A percentile compares a stretch with the other conserved stretches of the same genome.
phyloP scores from a whole-genome alignment of 2,888 invertebrate genomes.

The Trissolcus japonicus region DNA sequence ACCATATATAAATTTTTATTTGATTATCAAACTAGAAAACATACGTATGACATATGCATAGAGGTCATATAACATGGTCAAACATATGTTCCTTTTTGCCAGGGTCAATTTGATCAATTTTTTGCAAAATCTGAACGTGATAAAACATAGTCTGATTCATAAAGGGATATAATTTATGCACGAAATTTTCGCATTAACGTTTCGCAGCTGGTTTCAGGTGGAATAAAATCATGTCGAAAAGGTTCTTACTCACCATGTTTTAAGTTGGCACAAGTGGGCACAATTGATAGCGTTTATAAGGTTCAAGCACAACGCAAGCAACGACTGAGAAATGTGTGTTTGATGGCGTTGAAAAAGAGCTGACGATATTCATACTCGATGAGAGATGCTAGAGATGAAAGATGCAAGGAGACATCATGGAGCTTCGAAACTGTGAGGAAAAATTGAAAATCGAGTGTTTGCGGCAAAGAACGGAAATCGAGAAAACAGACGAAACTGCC shows the following conservation, averaged over 20 bases:
- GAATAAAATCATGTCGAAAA: conserved; percentile 4
- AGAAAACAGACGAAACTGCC: conserved; percentile 50
- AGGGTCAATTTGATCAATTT: too few species aligned
- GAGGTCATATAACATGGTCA: too few species aligned
- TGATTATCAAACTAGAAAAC: too few species aligned
- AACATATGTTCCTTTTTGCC: too few species aligned
- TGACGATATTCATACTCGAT: conserved; percentile 62
- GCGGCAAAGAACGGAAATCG: conserved; percentile 41
- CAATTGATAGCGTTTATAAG: conserved; percentile 50
- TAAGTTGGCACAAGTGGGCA: conserved; percentile 35
- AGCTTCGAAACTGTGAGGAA: conserved; percentile 49
- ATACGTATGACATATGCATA: too few species aligned
- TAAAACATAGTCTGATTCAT: too few species aligned
- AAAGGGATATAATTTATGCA: too few species aligned
- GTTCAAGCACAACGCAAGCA: conserved; percentile 33
- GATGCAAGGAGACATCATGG: conserved; percentile 38
- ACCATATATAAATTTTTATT: too few species aligned
- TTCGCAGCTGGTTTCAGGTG: neutral
- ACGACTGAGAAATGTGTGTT: conserved; percentile 67
- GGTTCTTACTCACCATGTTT: conserved; percentile 17
- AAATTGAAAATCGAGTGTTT: conserved; percentile 60
- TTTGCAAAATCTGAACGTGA: too few species aligned
- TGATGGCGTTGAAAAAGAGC: conserved; percentile 73
- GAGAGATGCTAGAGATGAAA: conserved; percentile 50
- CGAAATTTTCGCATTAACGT: too few species aligned